These are phyloP conservation scores for Drosophila setosimentum DNA, from an alignment of 2,888 invertebrate genomes.

Conservation along the genomic window DNA sequence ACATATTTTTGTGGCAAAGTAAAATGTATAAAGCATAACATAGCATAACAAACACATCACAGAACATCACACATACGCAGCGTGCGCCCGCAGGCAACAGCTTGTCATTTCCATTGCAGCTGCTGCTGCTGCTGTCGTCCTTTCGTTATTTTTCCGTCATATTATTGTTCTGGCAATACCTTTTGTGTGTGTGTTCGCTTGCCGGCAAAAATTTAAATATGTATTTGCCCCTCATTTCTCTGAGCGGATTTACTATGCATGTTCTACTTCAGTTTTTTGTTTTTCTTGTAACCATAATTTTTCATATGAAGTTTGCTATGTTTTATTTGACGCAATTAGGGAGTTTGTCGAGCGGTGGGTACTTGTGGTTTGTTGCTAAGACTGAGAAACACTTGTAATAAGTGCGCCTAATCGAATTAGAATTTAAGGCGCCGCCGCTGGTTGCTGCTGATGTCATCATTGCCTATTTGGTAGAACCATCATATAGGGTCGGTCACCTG, in stretches of 20 bases:
- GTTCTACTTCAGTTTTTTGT: too few relatives aligned
- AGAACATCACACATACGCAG: conserved; percentile 40
- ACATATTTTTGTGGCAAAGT: conserved; percentile 27
- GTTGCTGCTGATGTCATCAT: conserved; percentile 65
- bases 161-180: conserved; percentile 7
- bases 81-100: conserved; percentile 42
- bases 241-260: conserved; percentile 27
- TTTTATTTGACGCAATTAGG: conserved; percentile 38
- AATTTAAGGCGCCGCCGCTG: conserved; percentile 31
- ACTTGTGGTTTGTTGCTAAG: not conserved
- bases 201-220: conserved; percentile 52
- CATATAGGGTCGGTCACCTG: conserved; percentile 22
- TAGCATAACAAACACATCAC: conserved; percentile 10
- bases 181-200: conserved; percentile 12
- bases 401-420: conserved; percentile 75
- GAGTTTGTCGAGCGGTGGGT: not conserved
- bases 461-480: conserved; percentile 31
- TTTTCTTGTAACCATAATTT: too few relatives aligned
- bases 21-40: conserved; percentile 20
- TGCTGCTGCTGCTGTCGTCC: conserved; percentile 4
- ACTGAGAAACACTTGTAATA: conserved; percentile 45
- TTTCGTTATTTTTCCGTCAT: not conserved
- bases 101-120: conserved; percentile 36
- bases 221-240: conserved; percentile 45
- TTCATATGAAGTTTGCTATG: conserved; percentile 6